Evolutionary conservation across 2,888 invertebrate species (phyloP).

Genomic region (Rhimphoctona megacephalus): DNA sequence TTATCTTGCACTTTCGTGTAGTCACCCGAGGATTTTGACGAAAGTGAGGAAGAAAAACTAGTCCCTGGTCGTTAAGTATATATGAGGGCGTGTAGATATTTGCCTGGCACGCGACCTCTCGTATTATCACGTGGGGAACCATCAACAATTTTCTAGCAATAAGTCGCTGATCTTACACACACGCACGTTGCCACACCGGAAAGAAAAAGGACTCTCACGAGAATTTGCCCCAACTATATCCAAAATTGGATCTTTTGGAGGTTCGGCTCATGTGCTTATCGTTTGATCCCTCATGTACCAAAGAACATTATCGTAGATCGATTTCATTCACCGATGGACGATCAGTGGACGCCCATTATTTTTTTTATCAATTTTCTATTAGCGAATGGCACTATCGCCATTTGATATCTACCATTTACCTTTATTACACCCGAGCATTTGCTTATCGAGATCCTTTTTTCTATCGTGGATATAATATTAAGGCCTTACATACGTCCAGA

Average conservation of each 20-base stretch:
- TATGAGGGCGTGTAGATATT: background rate
- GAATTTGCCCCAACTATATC: slow-evolving; percentile 6
- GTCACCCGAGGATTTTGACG: slow-evolving; percentile 8
- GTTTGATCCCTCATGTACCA: background rate
- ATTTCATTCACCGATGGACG: background rate
- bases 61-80: slow-evolving; percentile 24
- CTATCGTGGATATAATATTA: background rate
- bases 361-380: background rate
- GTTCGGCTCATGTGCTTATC: background rate
- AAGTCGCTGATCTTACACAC: slow-evolving; percentile 11
- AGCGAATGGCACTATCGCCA: too few relatives aligned
- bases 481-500: too few relatives aligned
- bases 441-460: background rate
- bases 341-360: background rate
- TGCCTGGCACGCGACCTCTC: slow-evolving; percentile 24
- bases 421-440: slow-evolving; percentile 1
- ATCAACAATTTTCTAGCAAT: slow-evolving; percentile 31
- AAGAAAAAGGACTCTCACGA: slow-evolving; percentile 1
- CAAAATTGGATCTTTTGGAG: slow-evolving; percentile 4
- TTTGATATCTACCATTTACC: background rate
- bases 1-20: slow-evolving; percentile 17
- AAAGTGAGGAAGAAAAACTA: slow-evolving; percentile 3
- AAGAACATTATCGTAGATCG: background rate
- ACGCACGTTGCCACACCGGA: slow-evolving; percentile 14
- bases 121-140: slow-evolving; percentile 13